Evolutionary conservation across 2,797 vertebrate species (phyloP), one percentile per base, ranked within the genome.

Genomic region (Tympanoctomys barrerae): DNA sequence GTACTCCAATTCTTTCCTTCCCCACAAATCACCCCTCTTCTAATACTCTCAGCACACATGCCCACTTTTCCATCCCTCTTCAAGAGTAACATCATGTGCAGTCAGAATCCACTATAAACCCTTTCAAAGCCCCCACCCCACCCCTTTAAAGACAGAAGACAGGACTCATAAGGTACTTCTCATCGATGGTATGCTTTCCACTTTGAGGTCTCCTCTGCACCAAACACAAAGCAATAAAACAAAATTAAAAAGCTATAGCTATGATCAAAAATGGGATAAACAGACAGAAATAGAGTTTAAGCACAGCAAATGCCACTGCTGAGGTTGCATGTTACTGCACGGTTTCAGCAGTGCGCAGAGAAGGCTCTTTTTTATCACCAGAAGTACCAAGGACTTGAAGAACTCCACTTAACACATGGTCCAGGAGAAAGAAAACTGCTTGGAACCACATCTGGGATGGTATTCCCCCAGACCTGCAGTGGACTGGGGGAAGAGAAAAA

Each of bases 201-300:
- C 66, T 87, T 31, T 94, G 61, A 95, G 49, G 46, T 87, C 14
- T 31, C 49, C 81, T 95, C 87, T 84, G 54, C 4, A 87, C n/a
- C 54, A 96, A 88, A 93, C 22, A 96, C 68, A 96, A 93, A 54
- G 31, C 24, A 75, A 80, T 75, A 52, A 75, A 75, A 91, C 5
- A 8, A 79, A 26, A 82, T 71, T 78, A 57, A 90, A 92, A 87
- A 22, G 16, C 36, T 46, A 73, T 46, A 89, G 39, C 28, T 94
- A 75, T 19, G 33, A 70, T 91, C 26, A 82, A 94, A 96, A 93
- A 42, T 26, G 86, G 68, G 24, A 83, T 24, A 96, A 83, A 88
- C 7, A 87, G 93, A 94, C 46, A 89, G 33, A 90, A 95, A 86
- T 0, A 87, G 42, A 89, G 39, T 31, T 73, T 85, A 39, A 61